Percentiles rank a stretch among this genome's conserved stretches.
phyloP scores from a whole-genome alignment of 2,888 invertebrate genomes.

The Hymenopus coronatus region DNA sequence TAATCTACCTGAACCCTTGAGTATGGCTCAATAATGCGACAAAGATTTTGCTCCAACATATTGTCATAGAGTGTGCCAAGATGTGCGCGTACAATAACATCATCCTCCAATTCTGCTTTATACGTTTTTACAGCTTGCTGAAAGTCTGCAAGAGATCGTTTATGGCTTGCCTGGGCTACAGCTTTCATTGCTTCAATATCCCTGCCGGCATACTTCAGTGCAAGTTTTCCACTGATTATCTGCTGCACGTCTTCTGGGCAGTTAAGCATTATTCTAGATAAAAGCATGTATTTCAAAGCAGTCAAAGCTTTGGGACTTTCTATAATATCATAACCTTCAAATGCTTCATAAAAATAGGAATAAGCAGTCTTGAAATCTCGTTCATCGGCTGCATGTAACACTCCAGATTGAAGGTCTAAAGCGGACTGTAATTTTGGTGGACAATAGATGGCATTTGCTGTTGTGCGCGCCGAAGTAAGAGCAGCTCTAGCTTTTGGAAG shows the following conservation, averaged over 20 bases:
- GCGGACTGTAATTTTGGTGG: conserved; percentile 98
- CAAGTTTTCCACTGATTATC: conserved; percentile 94
- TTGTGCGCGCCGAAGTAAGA: conserved; percentile 96
- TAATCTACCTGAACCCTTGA: conserved; percentile 88
- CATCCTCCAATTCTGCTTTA: conserved; percentile 87
- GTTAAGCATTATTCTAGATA: conserved; percentile 98
- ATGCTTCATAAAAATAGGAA: conserved; percentile 99
- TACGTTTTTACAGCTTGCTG: conserved; percentile 84
- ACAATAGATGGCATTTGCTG: conserved; percentile 99
- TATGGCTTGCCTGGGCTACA: conserved; percentile 93
- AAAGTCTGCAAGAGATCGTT: conserved; percentile 95
- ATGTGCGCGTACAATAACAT: conserved; percentile 95
- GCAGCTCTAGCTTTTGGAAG: conserved; percentile 95
- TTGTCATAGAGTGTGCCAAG: conserved; percentile 95
- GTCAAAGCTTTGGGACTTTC: conserved; percentile 88
- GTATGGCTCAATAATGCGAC: conserved; percentile 98
- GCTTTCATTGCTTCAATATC: conserved; percentile 98
- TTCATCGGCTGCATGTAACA: conserved; percentile 99
- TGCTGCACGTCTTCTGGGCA: conserved; percentile 94
- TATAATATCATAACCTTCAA: conserved; percentile 96
- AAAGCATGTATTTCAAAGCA: conserved; percentile 97
- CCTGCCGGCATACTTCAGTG: conserved; percentile 91
- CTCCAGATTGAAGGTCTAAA: conserved; percentile 94
- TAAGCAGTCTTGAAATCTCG: conserved; percentile 99
- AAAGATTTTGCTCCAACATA: conserved; percentile 98